These are phyloP conservation scores for Tineola bisselliella DNA, from an alignment of 2,888 invertebrate species.

Conservation along the genomic window DNA sequence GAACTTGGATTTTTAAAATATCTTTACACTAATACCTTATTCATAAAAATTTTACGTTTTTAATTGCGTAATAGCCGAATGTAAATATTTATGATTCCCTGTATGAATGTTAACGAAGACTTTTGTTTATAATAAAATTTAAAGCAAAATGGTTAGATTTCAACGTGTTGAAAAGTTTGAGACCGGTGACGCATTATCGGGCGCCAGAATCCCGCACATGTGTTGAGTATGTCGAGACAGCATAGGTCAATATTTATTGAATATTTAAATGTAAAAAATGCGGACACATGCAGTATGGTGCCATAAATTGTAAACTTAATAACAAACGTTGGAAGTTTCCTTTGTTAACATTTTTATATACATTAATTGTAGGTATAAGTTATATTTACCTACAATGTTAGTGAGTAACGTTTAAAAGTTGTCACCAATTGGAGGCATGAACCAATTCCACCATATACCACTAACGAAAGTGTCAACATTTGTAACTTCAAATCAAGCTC, in stretches of 20 bases:
- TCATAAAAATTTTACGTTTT: background rate
- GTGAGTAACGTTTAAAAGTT: background rate
- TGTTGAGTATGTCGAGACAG: background rate
- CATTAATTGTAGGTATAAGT: too few species aligned
- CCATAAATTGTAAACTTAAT: background rate
- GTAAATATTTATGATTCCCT: background rate
- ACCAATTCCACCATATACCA: background rate
- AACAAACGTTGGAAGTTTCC: too few species aligned
- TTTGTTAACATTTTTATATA: too few species aligned
- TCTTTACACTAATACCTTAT: background rate
- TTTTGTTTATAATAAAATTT: background rate
- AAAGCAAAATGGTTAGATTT: background rate
- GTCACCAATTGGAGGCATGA: background rate
- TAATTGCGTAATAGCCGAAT: background rate
- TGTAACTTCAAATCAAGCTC: background rate
- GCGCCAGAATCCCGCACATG: slow-evolving; percentile 6
- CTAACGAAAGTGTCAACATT: background rate
- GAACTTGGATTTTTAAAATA: background rate
- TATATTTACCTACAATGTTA: too few species aligned
- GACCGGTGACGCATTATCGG: background rate
- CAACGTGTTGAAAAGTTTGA: background rate
- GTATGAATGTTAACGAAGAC: background rate
- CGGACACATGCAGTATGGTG: background rate
- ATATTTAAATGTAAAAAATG: background rate
- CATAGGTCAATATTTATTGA: background rate